phyloP scores from a whole-genome alignment of 2,797 vertebrate genomes.

The Pangasius sanitwongsei region DNA sequence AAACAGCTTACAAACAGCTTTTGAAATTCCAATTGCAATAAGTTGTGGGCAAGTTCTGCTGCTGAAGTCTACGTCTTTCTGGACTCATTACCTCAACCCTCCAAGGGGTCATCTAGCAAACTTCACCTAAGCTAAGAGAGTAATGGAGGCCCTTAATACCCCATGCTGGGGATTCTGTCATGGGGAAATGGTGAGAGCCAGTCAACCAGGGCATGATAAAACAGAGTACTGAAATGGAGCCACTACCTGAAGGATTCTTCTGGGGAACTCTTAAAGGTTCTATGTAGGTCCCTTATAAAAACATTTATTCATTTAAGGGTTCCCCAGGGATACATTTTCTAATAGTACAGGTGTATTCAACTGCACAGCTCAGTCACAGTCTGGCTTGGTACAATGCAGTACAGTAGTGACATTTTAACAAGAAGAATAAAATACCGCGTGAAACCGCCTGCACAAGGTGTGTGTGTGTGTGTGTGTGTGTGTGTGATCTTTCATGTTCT shows the following conservation, averaged over 20 bases:
- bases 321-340: not conserved
- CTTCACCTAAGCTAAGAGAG: not conserved
- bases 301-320: not conserved
- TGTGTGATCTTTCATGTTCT: not conserved
- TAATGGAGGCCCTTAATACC: not conserved
- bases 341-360: not conserved
- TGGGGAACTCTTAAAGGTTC: not conserved
- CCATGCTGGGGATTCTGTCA: not conserved
- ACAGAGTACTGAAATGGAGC: not conserved
- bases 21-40: not conserved
- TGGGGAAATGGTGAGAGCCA: not conserved
- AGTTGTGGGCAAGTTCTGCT: not conserved
- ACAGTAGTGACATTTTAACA: not conserved
- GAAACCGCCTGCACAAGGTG: not conserved
- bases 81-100: not conserved
- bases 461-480: too few relatives aligned
- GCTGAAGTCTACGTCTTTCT: not conserved
- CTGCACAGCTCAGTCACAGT: not conserved
- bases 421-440: not conserved
- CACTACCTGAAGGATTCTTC: not conserved
- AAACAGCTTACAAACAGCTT: not conserved
- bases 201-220: not conserved
- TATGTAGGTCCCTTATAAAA: not conserved
- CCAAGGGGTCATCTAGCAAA: not conserved
- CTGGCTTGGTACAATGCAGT: not conserved